phyloP scores from a whole-genome alignment of 2,113 vertebrate genomes.

The Cyprinodon brontotheroides region DNA sequence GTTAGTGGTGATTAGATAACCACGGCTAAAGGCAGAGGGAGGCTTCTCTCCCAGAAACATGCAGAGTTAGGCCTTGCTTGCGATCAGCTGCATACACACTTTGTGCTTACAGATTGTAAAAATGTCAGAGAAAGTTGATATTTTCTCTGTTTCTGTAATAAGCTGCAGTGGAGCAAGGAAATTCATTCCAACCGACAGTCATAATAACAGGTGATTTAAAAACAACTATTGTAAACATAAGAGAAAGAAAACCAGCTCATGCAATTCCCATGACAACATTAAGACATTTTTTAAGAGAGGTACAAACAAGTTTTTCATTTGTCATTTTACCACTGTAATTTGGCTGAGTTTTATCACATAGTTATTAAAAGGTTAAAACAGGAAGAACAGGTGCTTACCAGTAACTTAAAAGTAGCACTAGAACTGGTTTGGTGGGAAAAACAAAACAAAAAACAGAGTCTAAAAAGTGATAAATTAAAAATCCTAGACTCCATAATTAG shows the following conservation, averaged over 20 bases:
- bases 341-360: background rate
- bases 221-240: background rate
- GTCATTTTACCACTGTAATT: background rate
- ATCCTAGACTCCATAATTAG: background rate
- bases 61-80: constrained; percentile 31
- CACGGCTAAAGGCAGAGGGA: constrained; percentile 56
- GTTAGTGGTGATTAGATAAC: constrained; percentile 72
- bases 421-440: too few species aligned
- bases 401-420: too few species aligned
- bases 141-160: background rate
- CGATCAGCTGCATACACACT: constrained; percentile 1
- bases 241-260: background rate
- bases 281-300: background rate
- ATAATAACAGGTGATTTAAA: background rate
- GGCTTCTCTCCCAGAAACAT: constrained; percentile 31
- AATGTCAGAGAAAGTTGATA: background rate
- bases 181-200: background rate
- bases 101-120: background rate
- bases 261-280: background rate
- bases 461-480: background rate
- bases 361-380: background rate
- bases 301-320: background rate
- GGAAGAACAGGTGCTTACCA: background rate
- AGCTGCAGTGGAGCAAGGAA: background rate
- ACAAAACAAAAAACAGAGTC: background rate